Conservation (phyloP, 1,140 invertebrate species). For the Elysia chlorotica region DNA sequence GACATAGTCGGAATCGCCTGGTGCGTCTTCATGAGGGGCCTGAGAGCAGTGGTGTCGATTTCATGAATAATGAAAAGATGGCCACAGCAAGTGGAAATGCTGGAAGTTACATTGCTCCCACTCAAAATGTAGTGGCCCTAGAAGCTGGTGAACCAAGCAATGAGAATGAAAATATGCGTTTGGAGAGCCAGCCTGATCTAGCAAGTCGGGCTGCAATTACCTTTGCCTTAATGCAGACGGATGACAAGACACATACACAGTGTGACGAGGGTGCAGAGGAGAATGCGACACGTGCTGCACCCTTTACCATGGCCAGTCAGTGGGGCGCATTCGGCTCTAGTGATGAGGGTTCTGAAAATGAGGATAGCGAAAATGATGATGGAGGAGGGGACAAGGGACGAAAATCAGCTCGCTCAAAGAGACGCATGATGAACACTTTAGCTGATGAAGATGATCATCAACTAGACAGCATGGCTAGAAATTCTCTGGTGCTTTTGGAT, state of each 20-base stretch:
- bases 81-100: constrained; percentile 5
- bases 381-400: constrained; percentile 35
- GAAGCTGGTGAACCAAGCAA: constrained; percentile 26
- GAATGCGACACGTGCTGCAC: constrained; percentile 56
- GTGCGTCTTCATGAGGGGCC: constrained; percentile 6
- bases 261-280: constrained; percentile 56
- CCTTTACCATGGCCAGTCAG: constrained; percentile 60
- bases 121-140: not conserved
- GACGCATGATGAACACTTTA: constrained; percentile 42
- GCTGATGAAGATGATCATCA: constrained; percentile 53
- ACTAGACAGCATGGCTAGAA: constrained; percentile 47
- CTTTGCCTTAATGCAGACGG: constrained; percentile 51
- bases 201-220: constrained; percentile 47
- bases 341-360: constrained; percentile 46
- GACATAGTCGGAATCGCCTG: not conserved
- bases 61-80: too few species aligned
- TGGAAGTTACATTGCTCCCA: not conserved
- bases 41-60: constrained; percentile 4
- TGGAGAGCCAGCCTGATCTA: constrained; percentile 30
- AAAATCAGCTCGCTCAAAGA: constrained; percentile 26
- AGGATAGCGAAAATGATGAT: constrained; percentile 36
- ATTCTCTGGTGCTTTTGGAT: constrained; percentile 48
- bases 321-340: constrained; percentile 53
- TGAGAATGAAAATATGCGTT: constrained; percentile 28
- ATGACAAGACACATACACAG: constrained; percentile 53